phyloP scores from a whole-genome alignment of 2,888 invertebrate species.

The Keiferia lycopersicella region DNA sequence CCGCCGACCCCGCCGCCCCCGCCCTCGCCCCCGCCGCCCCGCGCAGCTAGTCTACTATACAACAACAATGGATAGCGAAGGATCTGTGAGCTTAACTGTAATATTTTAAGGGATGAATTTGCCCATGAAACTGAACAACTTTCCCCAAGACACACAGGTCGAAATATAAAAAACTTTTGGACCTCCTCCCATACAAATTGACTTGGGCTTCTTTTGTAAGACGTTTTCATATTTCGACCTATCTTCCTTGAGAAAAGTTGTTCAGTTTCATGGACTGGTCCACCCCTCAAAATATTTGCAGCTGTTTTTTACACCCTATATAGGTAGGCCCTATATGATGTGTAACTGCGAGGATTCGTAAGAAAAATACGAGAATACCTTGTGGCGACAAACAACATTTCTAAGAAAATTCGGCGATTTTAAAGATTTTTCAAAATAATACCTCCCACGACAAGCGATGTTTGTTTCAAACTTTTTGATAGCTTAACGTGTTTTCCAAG shows the following conservation, averaged over 20 bases:
- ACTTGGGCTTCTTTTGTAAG: too few relatives aligned
- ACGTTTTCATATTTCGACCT: neutral
- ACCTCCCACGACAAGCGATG: too few relatives aligned
- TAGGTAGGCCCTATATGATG: too few relatives aligned
- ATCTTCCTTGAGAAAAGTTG: neutral
- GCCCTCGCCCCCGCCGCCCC: neutral
- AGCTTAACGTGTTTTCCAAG: too few relatives aligned
- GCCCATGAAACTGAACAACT: neutral
- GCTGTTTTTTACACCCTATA: too few relatives aligned
- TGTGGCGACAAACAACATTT: too few relatives aligned
- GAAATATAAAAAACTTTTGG: neutral
- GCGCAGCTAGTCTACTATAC: neutral
- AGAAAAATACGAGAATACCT: too few relatives aligned
- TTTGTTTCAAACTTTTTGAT: too few relatives aligned
- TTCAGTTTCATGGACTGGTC: neutral
- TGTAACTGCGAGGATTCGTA: too few relatives aligned
- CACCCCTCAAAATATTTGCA: too few relatives aligned
- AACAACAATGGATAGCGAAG: neutral
- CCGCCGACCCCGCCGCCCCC: constrained; percentile 35
- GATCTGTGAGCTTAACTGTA: neutral
- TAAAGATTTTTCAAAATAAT: too few relatives aligned
- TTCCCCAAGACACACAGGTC: neutral
- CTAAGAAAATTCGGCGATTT: too few relatives aligned
- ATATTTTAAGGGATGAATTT: neutral
- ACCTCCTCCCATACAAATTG: neutral